Evolutionary conservation across 2,113 vertebrate genomes (phyloP), one percentile per base, ranked within the genome.

Genomic region (Dissostichus mawsoni): DNA sequence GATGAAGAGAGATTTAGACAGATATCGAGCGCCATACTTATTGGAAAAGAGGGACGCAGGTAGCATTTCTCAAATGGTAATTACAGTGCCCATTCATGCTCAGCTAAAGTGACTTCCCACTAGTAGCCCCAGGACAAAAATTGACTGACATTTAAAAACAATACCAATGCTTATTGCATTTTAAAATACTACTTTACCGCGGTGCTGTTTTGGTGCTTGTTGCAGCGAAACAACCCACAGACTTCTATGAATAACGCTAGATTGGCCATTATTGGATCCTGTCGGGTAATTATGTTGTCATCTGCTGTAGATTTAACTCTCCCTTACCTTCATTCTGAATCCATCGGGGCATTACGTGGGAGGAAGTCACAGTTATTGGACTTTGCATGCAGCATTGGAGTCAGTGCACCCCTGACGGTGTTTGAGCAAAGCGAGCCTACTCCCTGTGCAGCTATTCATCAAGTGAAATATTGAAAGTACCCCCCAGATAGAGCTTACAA

Each of bases 361-460:
- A 91, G 74, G 74, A 88, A 80, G 84, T 84, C 53, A 44, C 82
- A 7, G 7, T 86, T 89, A 88, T 76, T 88, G 78, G 65, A 71
- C 81, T 81, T 84, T 69, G 48, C 66, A 57, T 59, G 65, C 45
- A 48, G 83, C 67, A 11, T 77, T 78, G 25, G 68, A 87, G 80
- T 41, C 7, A 41, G 7, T 57, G 74, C 59, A 58, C 80, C 69
- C 72, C 79, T 66, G 81, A 74, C 51, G 68, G 83, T 62, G 64
- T 86, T 86, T 72, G 76, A 79, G 73, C 56, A 44, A 87, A 88
- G 88, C 80, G 68, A 83, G 57, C 56, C 41, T 8, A 20, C 57
- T 86, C 89, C 78, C 81, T 48, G 64, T 51, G 18, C 52, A 81
- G 73, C 25, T 9, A 76, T 80, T 89, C 65, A 85, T 90, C 78